Conservation (phyloP, 2,888 invertebrate species). For the Netelia fuscicornis region DNA sequence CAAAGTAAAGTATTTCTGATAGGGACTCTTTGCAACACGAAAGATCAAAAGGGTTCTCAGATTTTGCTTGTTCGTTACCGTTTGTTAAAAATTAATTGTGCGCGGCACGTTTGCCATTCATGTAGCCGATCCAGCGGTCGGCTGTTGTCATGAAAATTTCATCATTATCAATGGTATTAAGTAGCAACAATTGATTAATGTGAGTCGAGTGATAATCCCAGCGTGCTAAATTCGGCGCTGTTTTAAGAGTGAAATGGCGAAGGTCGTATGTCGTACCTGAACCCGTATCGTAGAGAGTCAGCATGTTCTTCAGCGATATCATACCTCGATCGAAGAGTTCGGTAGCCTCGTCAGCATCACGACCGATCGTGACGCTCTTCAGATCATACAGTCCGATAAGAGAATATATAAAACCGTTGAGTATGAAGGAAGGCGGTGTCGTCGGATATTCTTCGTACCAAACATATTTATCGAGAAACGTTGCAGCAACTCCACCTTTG, state of each 20-base stretch:
- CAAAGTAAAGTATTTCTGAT: constrained; percentile 9
- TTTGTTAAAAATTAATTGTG: constrained; percentile 90
- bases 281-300: constrained; percentile 97
- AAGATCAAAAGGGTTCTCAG: constrained; percentile 7
- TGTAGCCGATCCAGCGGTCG: constrained; percentile 97
- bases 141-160: constrained; percentile 93
- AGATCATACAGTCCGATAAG: constrained; percentile 98
- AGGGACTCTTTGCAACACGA: constrained; percentile 14
- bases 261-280: constrained; percentile 98
- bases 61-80: too few species aligned
- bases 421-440: constrained; percentile 96
- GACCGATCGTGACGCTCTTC: constrained; percentile 91
- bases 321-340: constrained; percentile 94
- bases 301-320: constrained; percentile 93
- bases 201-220: constrained; percentile 99
- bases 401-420: constrained; percentile 99
- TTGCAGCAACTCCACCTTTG: constrained; percentile 93
- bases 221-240: constrained; percentile 96
- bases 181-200: constrained; percentile 96
- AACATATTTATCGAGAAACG: constrained; percentile 93
- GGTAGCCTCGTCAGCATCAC: constrained; percentile 90
- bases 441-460: constrained; percentile 99
- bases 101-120: constrained; percentile 96
- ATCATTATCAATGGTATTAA: constrained; percentile 94
- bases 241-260: constrained; percentile 95